These are phyloP conservation scores for Rotaria macrura DNA, from an alignment of 2,888 invertebrate genomes.

Conservation along the genomic window DNA sequence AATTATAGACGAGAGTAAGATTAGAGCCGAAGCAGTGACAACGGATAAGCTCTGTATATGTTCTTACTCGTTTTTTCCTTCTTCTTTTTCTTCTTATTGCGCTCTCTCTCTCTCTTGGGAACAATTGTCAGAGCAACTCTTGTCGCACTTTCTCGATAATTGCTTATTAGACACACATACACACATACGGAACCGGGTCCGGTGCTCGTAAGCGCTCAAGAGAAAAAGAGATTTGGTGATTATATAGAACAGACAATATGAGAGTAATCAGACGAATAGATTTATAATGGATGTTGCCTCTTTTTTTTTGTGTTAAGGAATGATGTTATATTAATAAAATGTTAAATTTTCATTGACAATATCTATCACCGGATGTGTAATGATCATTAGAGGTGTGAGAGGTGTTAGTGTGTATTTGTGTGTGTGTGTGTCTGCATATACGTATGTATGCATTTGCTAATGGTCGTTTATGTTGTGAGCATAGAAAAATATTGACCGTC, in stretches of 20 bases:
- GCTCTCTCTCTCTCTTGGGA: not conserved
- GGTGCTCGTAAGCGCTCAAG: not conserved
- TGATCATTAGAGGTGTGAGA: conserved; percentile 8
- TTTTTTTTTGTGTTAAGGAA: not conserved
- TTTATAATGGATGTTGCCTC: not conserved
- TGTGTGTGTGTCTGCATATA: not conserved
- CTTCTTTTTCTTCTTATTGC: not conserved
- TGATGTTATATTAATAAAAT: not conserved
- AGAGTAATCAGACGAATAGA: not conserved
- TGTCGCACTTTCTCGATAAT: conserved; percentile 3
- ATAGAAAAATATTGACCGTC: conserved; percentile 6
- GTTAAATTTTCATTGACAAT: not conserved
- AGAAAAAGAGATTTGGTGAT: not conserved
- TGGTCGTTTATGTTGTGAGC: not conserved
- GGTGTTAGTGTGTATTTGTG: not conserved
- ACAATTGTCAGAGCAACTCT: not conserved
- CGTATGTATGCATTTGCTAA: not conserved
- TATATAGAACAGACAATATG: not conserved
- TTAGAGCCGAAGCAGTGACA: not conserved
- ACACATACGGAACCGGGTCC: not conserved
- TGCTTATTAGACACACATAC: not conserved
- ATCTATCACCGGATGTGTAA: not conserved
- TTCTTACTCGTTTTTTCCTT: not conserved
- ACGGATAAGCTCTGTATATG: not conserved
- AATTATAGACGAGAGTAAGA: conserved; percentile 6